Evolutionary conservation across 2,888 invertebrate species (phyloP), one percentile per base, ranked within the genome.

Genomic region (Liposcelis brunnea): DNA sequence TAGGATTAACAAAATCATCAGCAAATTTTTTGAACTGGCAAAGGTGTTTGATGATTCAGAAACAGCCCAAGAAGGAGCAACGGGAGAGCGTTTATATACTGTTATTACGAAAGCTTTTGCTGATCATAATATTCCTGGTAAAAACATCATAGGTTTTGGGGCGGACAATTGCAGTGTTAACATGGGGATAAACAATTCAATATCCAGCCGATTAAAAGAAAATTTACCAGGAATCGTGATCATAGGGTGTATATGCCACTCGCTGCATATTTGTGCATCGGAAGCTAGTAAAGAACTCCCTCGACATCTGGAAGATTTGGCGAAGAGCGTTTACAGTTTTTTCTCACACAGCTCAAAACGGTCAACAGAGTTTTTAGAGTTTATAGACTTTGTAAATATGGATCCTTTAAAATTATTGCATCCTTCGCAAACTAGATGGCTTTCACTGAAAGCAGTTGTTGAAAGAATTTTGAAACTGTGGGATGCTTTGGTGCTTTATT

Each of bases 191-290:
- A 26, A 40, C n/a, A 21, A 38, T 11, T 47, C 48, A 19, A 32
- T 48, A 42, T 2, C 45, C 31, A 47, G 44, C 10, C 21, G 34
- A 26, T 34, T 49, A n/a, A 38, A 34, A 16, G 40, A n/a, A 2
- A 16, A 42, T 8, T 46, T 46, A 31, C 48, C 47, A 1, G 46
- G 48, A 14, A 33, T 49, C 1, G 32, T 40, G 14, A 21, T 49
- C 2, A 38, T 50, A 5, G 44, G 42, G 15, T 50, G 48, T 21
- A 31, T 50, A 14, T 50, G 42, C n/a, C 48, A 50, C 15, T 49
- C 47, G 1, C 32, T 49, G 16, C 47, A 50, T 15, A 38, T 46
- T 14, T 42, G 44, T 14, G 48, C 48, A 4, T 46, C 45, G 34
- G 43, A 34, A 1, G 44, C 48, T 31, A 34, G 43, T 10, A 35